Percentiles rank a stretch among this genome's conserved stretches.
phyloP scores from a whole-genome alignment of 2,888 invertebrate genomes.

The Diogma glabrata region DNA sequence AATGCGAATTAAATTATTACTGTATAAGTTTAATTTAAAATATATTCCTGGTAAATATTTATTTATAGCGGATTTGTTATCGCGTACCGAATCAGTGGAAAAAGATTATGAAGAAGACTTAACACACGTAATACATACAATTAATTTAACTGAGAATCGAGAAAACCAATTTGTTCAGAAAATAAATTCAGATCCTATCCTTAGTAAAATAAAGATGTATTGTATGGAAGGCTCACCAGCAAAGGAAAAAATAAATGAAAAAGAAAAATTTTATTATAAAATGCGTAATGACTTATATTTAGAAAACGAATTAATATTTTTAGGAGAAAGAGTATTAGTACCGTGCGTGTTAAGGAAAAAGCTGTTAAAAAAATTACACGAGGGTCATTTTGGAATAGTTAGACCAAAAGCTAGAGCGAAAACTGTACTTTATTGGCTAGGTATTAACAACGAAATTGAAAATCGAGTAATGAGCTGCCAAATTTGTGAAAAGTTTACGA shows the following conservation, averaged over 20 bases:
- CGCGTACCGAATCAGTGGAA: too few species aligned
- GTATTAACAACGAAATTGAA: slow-evolving; percentile 13
- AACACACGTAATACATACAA: slow-evolving; percentile 4
- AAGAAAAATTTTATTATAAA: too few species aligned
- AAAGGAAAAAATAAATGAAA: not conserved
- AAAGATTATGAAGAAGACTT: not conserved
- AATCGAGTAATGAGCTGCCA: not conserved
- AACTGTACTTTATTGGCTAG: slow-evolving; percentile 12
- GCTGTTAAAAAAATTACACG: slow-evolving; percentile 13
- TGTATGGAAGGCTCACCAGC: slow-evolving; percentile 14
- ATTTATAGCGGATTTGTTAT: too few species aligned
- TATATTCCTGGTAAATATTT: slow-evolving; percentile 7
- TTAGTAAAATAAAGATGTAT: too few species aligned
- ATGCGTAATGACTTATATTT: too few species aligned
- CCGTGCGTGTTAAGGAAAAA: slow-evolving; percentile 8
- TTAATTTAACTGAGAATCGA: slow-evolving; percentile 7
- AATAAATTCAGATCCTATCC: too few species aligned
- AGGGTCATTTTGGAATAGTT: slow-evolving; percentile 14
- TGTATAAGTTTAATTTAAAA: not conserved
- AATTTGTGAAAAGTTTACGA: slow-evolving; percentile 9
- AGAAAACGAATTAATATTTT: slow-evolving; percentile 12
- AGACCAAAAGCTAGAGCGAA: slow-evolving; percentile 13
- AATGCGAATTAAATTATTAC: slow-evolving; percentile 4
- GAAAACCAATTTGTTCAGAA: not conserved
- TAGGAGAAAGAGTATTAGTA: slow-evolving; percentile 13